Base-by-base conservation (phyloP, 2,113 vertebrate species). In the Cyprinodon brontotheroides region DNA sequence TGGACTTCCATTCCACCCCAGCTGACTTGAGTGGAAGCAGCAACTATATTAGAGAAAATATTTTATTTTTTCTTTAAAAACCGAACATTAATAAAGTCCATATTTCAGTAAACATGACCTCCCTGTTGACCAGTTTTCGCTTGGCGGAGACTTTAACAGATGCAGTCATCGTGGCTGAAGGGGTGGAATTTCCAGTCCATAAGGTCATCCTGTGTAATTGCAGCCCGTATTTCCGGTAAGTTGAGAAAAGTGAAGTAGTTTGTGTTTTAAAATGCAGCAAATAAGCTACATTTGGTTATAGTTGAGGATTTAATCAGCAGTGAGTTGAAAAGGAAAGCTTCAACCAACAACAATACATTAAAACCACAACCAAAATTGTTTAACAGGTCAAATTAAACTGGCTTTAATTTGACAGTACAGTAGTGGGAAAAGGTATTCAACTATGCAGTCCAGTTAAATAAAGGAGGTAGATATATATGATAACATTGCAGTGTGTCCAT, bases 141-240 rank as follows among this genome's bases (percentile, higher is more conserved):
- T 53, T 67, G n/a, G 8, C n/a, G 12, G 65, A 61, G 22, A 3
- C 8, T 0, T 71, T 79, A 10, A 81, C 82, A 12, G 88, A 89
- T 0, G 83, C 81, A 0, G 38, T 87, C 47, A 47, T 89, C 61
- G 61, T 17, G 61, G 81, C 84, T 0, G n/a, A 65, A 22, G 69
- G 53, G 36, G 68, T 59, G 0, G n/a, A 80, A 20, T 87, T 87
- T 78, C 15, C 1, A 11, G 5, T 87, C 12, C 83, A 87, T 75
- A 84, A 61, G 62, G 1, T 86, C 29, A 61, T 82, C 50, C 41
- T 89, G 0, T 74, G 53, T 40, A 41, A 40, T 45, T 74, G 77
- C 39, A 87, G 74, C 2, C 3, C 20, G 0, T 86, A 75, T 48
- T 84, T 87, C 20, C 2, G 64, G 86, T 89, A 38, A 83, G 82